These are phyloP conservation scores for Thalpophila matura DNA, from an alignment of 2,888 invertebrate genomes.

Conservation along the genomic window DNA sequence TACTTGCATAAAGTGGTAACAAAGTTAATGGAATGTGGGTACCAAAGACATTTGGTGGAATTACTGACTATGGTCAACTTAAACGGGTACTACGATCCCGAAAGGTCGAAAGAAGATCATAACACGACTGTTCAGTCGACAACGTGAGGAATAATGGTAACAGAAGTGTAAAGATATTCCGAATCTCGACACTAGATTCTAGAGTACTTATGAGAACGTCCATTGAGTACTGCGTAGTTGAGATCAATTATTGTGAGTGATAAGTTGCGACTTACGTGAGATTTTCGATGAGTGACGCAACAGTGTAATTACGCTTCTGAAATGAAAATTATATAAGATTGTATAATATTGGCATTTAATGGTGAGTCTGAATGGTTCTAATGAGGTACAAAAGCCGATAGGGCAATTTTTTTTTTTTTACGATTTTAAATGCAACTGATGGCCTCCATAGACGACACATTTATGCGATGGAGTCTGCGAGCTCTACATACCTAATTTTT, in stretches of 20 bases:
- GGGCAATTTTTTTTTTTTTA: slow-evolving; percentile 3
- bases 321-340: background rate
- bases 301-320: slow-evolving; percentile 7
- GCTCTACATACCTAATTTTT: no score
- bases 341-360: slow-evolving; percentile 18
- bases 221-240: slow-evolving; percentile 5
- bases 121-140: slow-evolving; percentile 70
- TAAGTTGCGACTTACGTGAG: background rate
- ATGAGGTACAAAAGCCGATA: slow-evolving; percentile 28
- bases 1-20: slow-evolving; percentile 92
- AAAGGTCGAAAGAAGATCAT: slow-evolving; percentile 75
- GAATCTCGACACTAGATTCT: background rate
- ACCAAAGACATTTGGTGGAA: slow-evolving; percentile 92
- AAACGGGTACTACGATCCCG: slow-evolving; percentile 90
- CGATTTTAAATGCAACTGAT: slow-evolving; percentile 1
- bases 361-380: slow-evolving; percentile 15
- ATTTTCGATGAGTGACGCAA: slow-evolving; percentile 3
- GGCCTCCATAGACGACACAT: background rate
- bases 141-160: slow-evolving; percentile 25
- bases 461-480: background rate
- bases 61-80: slow-evolving; percentile 92
- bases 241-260: slow-evolving; percentile 5
- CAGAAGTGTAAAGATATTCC: background rate
- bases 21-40: slow-evolving; percentile 92
- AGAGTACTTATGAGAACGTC: background rate